Evolutionary conservation across 2,888 invertebrate species (phyloP).

Genomic region (Coelinius sp.): DNA sequence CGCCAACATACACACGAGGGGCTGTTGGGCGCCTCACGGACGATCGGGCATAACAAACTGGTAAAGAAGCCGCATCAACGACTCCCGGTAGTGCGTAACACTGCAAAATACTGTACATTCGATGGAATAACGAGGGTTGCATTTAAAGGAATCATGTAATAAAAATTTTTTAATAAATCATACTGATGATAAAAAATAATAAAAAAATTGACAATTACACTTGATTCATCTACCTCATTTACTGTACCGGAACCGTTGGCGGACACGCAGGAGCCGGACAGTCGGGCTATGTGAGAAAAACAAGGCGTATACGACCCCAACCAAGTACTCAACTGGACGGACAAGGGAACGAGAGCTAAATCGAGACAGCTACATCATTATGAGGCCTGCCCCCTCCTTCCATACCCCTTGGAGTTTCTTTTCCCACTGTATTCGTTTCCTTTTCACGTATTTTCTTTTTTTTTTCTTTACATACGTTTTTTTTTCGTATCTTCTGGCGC

Average conservation of each 20-base stretch:
- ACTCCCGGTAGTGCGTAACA: neutral
- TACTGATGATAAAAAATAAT: neutral
- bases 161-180: neutral
- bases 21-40: conserved; percentile 52
- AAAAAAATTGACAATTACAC: neutral
- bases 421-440: conserved; percentile 35
- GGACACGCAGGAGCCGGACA: conserved; percentile 28
- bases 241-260: conserved; percentile 15
- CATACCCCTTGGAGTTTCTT: conserved; percentile 45
- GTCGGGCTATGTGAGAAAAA: conserved; percentile 52
- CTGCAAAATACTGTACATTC: conserved; percentile 8
- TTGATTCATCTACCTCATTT: neutral
- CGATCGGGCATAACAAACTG: conserved; percentile 47
- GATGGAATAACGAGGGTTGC: no score
- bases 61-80: conserved; percentile 14
- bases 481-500: conserved; percentile 44
- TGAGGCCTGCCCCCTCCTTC: conserved; percentile 45
- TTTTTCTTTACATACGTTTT: conserved; percentile 20
- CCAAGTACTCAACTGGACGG: conserved; percentile 52
- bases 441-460: neutral
- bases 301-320: conserved; percentile 46
- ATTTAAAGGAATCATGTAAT: neutral
- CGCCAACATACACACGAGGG: conserved; percentile 60
- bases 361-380: conserved; percentile 60
- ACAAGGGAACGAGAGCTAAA: conserved; percentile 54